Conservation (phyloP, 1,140 invertebrate genomes). For the Steinernema khuongi region DNA sequence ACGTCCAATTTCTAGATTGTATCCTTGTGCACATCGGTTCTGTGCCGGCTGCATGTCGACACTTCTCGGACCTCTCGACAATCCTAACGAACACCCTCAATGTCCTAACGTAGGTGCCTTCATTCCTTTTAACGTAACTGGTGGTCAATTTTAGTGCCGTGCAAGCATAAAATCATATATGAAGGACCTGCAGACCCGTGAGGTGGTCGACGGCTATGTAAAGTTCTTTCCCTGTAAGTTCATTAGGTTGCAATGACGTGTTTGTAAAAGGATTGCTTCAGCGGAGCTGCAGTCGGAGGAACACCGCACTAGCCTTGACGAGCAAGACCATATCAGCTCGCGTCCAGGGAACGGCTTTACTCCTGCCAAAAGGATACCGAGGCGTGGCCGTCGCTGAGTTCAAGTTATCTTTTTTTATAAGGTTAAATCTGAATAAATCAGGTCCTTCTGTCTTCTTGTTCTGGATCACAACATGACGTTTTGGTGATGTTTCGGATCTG, state of each 20-base stretch:
- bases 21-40: neutral
- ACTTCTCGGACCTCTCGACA: neutral
- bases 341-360: too few relatives aligned
- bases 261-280: neutral
- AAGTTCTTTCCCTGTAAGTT: slow-evolving; percentile 1
- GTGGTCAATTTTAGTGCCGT: neutral
- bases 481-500: too few relatives aligned
- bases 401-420: too few relatives aligned
- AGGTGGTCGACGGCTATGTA: neutral
- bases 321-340: too few relatives aligned
- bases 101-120: neutral
- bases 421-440: too few relatives aligned
- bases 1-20: neutral
- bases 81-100: neutral
- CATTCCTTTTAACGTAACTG: neutral
- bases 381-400: too few relatives aligned
- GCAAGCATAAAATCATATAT: neutral
- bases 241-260: neutral
- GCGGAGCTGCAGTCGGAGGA: neutral
- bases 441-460: too few relatives aligned
- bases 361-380: too few relatives aligned
- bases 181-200: neutral
- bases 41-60: neutral
- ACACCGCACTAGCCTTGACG: too few relatives aligned
- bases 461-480: too few relatives aligned